These are phyloP conservation scores for Eugnorisma glareosa DNA, from an alignment of 2,888 invertebrate genomes.

Conservation along the genomic window DNA sequence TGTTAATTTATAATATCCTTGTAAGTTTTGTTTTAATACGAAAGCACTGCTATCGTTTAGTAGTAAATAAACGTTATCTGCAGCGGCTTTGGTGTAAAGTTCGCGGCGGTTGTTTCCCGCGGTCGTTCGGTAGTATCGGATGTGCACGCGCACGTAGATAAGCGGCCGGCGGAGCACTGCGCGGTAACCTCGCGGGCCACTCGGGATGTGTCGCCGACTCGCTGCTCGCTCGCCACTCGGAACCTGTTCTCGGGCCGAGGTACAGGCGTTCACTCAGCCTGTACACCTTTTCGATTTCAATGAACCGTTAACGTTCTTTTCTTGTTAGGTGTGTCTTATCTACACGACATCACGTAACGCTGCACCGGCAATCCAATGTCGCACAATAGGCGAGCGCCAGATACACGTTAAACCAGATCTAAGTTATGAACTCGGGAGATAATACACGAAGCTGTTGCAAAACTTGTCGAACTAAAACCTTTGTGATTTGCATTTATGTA, in stretches of 20 bases:
- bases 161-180: constrained; percentile 87
- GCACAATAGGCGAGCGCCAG: constrained; percentile 64
- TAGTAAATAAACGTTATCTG: constrained; percentile 73
- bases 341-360: constrained; percentile 81
- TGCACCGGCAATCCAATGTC: constrained; percentile 67
- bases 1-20: constrained; percentile 48
- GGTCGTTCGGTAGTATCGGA: constrained; percentile 68
- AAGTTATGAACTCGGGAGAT: constrained; percentile 56
- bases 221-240: constrained; percentile 73
- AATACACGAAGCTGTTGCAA: constrained; percentile 61
- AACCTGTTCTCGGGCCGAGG: constrained; percentile 85
- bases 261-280: constrained; percentile 80
- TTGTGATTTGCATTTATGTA: constrained; percentile 67
- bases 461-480: constrained; percentile 54
- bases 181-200: constrained; percentile 78
- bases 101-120: constrained; percentile 74
- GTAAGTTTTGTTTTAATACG: constrained; percentile 38
- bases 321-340: constrained; percentile 82
- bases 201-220: constrained; percentile 84
- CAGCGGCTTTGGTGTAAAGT: constrained; percentile 63
- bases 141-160: constrained; percentile 82
- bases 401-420: constrained; percentile 67
- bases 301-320: constrained; percentile 89
- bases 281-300: constrained; percentile 87
- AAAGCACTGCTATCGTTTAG: constrained; percentile 66